Conservation (phyloP, 2,113 vertebrate species). For the Carassius carassius region DNA sequence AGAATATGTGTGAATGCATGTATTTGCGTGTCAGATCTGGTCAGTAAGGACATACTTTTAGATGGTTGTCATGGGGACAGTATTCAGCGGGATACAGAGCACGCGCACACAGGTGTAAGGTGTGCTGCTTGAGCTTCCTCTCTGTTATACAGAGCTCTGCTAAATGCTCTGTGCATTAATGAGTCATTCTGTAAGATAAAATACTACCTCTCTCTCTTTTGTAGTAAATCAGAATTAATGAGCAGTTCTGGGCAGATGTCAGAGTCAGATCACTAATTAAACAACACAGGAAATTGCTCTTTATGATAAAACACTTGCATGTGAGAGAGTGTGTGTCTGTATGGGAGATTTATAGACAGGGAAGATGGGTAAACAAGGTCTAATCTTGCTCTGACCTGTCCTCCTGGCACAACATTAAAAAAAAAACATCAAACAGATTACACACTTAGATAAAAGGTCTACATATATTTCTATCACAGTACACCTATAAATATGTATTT, state of each 20-base stretch:
- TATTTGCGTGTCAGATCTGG: conserved; percentile 29
- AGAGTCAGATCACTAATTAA: conserved; percentile 12
- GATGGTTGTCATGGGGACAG: conserved; percentile 46
- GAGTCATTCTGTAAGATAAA: background rate
- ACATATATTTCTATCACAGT: background rate
- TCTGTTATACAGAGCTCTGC: background rate
- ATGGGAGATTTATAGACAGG: conserved; percentile 21
- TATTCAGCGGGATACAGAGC: conserved; percentile 22
- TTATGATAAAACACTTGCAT: conserved; percentile 11
- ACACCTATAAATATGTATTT: background rate
- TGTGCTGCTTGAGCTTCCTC: background rate
- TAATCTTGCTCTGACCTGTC: conserved; percentile 30
- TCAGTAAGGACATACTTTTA: conserved; percentile 41
- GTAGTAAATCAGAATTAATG: conserved; percentile 32
- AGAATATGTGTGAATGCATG: conserved; percentile 18
- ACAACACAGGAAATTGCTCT: background rate
- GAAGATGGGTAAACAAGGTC: conserved; percentile 21
- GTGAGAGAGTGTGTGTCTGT: background rate
- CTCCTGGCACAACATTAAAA: conserved; percentile 11
- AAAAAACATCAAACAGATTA: background rate
- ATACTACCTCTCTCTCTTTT: background rate
- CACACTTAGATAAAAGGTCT: background rate
- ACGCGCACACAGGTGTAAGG: background rate
- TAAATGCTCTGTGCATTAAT: background rate
- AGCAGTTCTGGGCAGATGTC: background rate